phyloP scores from a whole-genome alignment of 2,888 invertebrate species.

The Chymomyza procnemis region DNA sequence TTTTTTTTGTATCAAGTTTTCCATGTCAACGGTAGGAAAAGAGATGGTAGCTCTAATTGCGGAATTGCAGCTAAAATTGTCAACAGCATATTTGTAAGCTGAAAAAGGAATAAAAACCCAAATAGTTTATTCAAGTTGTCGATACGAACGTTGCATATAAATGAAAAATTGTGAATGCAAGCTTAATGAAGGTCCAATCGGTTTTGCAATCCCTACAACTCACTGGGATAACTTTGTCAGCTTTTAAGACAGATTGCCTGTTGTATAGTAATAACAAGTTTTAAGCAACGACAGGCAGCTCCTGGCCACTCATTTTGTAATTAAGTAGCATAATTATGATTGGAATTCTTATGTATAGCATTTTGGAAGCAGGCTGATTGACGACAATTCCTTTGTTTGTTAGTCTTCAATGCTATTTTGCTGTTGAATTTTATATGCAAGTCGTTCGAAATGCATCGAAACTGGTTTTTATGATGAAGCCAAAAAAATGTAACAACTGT shows the following conservation, averaged over 20 bases:
- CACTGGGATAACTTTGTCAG: not conserved
- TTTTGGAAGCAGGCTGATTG: constrained; percentile 18
- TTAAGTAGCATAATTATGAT: constrained; percentile 70
- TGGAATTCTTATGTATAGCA: constrained; percentile 62
- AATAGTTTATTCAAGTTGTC: not conserved
- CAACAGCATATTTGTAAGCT: not conserved
- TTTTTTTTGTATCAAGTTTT: not conserved
- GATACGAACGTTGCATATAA: not conserved
- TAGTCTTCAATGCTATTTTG: constrained; percentile 41
- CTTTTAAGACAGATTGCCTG: not conserved
- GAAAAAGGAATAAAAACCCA: not conserved
- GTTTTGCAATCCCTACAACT: not conserved
- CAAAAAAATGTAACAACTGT: constrained; percentile 60
- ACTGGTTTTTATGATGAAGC: constrained; percentile 41
- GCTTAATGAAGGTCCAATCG: not conserved
- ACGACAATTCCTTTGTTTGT: not conserved
- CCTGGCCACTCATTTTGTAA: constrained; percentile 37
- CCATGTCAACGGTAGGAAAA: not conserved
- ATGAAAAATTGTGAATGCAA: not conserved
- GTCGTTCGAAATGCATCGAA: not conserved
- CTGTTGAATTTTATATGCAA: not conserved
- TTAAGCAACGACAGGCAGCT: not conserved
- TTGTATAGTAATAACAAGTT: constrained; percentile 52
- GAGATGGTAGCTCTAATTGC: not conserved
- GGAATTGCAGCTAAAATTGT: not conserved